These are phyloP conservation scores for Nasonovia ribisnigri DNA, from an alignment of 2,888 invertebrate species.

Conservation along the genomic window DNA sequence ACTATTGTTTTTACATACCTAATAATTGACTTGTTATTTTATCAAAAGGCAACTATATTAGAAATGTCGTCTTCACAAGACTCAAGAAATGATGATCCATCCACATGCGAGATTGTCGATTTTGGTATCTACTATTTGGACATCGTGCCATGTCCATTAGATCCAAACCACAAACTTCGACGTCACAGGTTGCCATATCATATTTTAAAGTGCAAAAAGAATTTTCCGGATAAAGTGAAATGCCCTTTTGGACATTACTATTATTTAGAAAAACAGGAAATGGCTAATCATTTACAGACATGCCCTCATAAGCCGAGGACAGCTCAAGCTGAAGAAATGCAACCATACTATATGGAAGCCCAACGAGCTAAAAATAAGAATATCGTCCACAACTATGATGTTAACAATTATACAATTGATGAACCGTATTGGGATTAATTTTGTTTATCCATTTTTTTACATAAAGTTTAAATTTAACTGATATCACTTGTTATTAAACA, in stretches of 20 bases:
- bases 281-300: conserved; percentile 44
- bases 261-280: conserved; percentile 40
- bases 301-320: conserved; percentile 31
- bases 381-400: conserved; percentile 42
- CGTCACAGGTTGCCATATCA: conserved; percentile 52
- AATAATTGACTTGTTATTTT: not conserved
- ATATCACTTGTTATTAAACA: no score
- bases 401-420: conserved; percentile 15
- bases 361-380: not conserved
- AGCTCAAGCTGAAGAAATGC: conserved; percentile 17
- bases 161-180: conserved; percentile 43
- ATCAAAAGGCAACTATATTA: not conserved
- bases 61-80: not conserved
- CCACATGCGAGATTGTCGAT: conserved; percentile 16
- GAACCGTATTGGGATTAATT: conserved; percentile 60
- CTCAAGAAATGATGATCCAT: not conserved
- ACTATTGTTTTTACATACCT: not conserved
- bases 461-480: no score
- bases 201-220: conserved; percentile 46
- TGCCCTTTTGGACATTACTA: conserved; percentile 47
- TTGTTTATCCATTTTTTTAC: not conserved
- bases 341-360: not conserved
- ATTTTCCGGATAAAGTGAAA: not conserved
- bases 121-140: conserved; percentile 57
- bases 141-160: conserved; percentile 40